phyloP scores from a whole-genome alignment of 2,113 vertebrate species.

The Pseudolaguvia tuberculata region DNA sequence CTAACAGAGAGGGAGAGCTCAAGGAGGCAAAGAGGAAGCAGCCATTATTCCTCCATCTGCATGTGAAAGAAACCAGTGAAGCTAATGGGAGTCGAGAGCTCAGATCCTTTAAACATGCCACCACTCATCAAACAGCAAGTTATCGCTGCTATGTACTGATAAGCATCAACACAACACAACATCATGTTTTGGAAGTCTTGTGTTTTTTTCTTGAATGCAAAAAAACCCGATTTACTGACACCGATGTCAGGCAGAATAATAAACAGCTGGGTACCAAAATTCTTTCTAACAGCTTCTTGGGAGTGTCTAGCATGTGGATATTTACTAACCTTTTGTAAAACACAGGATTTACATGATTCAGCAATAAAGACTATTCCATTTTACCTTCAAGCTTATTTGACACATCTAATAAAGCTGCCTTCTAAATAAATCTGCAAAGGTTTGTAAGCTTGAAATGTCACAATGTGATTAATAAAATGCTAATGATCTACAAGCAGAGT shows the following conservation, averaged over 20 bases:
- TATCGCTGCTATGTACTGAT: conserved; percentile 7
- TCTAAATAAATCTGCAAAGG: neutral
- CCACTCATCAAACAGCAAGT: conserved; percentile 33
- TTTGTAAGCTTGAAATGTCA: neutral
- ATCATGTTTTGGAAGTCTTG: neutral
- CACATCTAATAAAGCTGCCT: neutral
- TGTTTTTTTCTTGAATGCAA: neutral
- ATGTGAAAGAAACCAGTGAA: conserved; percentile 45
- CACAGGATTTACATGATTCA: too few species aligned
- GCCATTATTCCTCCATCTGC: conserved; percentile 46
- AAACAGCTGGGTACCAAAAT: neutral
- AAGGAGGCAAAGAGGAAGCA: conserved; percentile 37
- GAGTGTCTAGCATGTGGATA: neutral
- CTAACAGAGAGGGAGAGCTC: conserved; percentile 37
- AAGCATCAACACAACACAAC: neutral
- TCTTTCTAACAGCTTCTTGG: neutral
- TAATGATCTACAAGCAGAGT: neutral
- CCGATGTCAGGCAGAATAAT: neutral
- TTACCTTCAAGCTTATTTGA: neutral
- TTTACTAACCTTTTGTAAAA: neutral
- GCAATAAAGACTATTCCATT: neutral
- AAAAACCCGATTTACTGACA: neutral
- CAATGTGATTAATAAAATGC: neutral
- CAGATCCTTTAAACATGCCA: conserved; percentile 21
- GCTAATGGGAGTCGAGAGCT: conserved; percentile 42